Base-by-base conservation (phyloP, 2,113 vertebrate species). In the Rhadina sibilatrix region DNA sequence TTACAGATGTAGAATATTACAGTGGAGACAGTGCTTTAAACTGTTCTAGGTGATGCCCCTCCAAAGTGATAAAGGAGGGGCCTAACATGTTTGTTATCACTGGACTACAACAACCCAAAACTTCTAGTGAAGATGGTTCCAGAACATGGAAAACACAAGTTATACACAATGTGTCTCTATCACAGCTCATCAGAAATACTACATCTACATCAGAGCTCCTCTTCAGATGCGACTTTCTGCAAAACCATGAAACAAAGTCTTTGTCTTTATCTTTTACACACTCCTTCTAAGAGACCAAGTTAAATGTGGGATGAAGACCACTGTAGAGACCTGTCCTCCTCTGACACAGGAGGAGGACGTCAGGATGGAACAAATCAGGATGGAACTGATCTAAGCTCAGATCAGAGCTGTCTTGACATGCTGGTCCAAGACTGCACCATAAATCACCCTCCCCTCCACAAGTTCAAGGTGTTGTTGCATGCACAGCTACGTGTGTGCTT, bases 231-330 rank as follows among this genome's bases (percentile, higher is more conserved):
- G 44, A 7, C 15, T 70, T 83, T 28, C 69, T 35, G 60, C 33
- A 71, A 78, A 87, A 21, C 16, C 0, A 0, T 16, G 10, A 79
- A 89, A 61, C 18, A 11, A 63, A 28, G 15, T 59, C 23, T 83
- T 76, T 3, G 0, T 52, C 31, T 9, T 68, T 49, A 38, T 23
- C 28, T 76, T 84, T 16, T 22, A 47, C 19, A 37, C 1, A 4
- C 24, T 37, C 5, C 16, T 53, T 21, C 22, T 85, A 44, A 53
- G 10, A 68, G 3, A 74, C 5, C 3, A 15, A 14, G 33, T 61
- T 50, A 72, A 59, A 69, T 42, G 12, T 0, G 0, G 16, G 28
- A 72, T 79, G 28, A 74, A 70, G 54, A 50, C 15, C 0, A 1
- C 22, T 65, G 23, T 23, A 59, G 54, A 89, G n/a, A 38, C 24